These are phyloP conservation scores for Leptonema lineaticorne DNA, from an alignment of 1,140 invertebrate genomes.

Conservation along the genomic window DNA sequence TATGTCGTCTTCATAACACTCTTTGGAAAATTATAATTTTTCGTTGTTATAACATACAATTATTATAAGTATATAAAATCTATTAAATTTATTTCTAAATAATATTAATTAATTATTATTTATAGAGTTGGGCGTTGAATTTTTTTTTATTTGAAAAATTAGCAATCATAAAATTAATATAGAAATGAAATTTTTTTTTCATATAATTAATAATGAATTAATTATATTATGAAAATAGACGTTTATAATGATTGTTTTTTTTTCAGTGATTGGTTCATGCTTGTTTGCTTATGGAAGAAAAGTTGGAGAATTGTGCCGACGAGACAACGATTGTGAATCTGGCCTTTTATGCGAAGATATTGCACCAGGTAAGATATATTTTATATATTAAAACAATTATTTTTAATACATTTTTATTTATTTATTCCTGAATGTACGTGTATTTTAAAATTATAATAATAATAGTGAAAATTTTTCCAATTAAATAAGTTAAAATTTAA, in stretches of 20 bases:
- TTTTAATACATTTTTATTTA: too few species aligned
- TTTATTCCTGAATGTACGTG: too few species aligned
- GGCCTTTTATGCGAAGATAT: slow-evolving; percentile 69
- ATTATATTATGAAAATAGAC: not conserved
- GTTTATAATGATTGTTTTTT: not conserved
- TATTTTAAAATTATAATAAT: not conserved
- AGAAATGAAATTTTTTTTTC: not conserved
- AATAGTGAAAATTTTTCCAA: not conserved
- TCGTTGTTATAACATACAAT: too few species aligned
- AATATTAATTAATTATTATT: too few species aligned
- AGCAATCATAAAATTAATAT: too few species aligned
- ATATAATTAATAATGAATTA: not conserved
- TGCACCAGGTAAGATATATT: slow-evolving; percentile 45
- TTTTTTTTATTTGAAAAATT: too few species aligned
- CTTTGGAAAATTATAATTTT: too few species aligned
- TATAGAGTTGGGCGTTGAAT: not conserved
- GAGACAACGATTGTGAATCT: slow-evolving; percentile 73
- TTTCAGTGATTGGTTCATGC: slow-evolving; percentile 67
- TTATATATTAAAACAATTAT: too few species aligned
- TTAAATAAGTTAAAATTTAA: too few species aligned
- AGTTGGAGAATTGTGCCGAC: slow-evolving; percentile 70
- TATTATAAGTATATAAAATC: too few species aligned
- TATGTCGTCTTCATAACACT: too few species aligned
- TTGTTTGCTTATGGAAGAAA: slow-evolving; percentile 71
- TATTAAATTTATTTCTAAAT: too few species aligned